Conservation (phyloP, 2,888 invertebrate genomes). For the Philhelius pedissequus region DNA sequence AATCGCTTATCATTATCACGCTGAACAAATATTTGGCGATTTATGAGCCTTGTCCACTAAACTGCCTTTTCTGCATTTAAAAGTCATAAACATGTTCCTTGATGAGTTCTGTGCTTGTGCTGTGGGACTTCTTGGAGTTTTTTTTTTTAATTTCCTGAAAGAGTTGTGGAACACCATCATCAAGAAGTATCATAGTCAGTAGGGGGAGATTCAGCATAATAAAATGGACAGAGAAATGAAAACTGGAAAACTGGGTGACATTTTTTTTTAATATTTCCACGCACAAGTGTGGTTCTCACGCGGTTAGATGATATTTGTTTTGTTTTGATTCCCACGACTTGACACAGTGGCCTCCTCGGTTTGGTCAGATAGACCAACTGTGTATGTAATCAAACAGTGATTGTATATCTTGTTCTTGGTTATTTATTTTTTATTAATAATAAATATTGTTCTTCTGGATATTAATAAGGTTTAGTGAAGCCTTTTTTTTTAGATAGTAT, state of each 20-base stretch:
- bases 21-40: slow-evolving; percentile 11
- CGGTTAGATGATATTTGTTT: background rate
- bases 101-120: too few species aligned
- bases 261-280: background rate
- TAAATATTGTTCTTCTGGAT: background rate
- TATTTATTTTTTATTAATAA: background rate
- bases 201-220: background rate
- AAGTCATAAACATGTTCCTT: background rate
- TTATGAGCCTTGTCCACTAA: background rate
- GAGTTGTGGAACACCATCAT: background rate
- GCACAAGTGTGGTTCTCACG: slow-evolving; percentile 20
- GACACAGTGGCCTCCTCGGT: background rate
- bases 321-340: background rate
- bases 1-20: background rate
- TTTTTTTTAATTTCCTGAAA: background rate
- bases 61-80: background rate
- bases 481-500: too few species aligned
- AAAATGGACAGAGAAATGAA: background rate
- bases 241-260: slow-evolving; percentile 20
- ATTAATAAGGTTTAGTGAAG: background rate
- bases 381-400: slow-evolving; percentile 4
- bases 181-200: background rate
- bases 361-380: slow-evolving; percentile 3
- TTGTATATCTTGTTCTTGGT: background rate
- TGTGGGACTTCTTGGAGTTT: background rate